Conservation (phyloP, 2,113 vertebrate genomes). For the Grantiella picta region DNA sequence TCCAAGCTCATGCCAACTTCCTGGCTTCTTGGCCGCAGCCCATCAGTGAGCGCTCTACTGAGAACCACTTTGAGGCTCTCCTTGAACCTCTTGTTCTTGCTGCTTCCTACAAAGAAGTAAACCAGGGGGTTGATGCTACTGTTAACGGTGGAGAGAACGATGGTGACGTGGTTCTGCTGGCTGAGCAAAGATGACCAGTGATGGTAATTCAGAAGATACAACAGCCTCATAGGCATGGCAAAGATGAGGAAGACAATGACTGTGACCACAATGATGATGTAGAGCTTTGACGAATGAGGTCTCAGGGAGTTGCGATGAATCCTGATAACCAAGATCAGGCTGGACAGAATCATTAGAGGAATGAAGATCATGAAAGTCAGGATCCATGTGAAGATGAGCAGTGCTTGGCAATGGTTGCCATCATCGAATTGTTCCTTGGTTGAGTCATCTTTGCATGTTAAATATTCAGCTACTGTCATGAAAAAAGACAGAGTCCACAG, state of each 20-base stretch:
- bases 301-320: conserved; percentile 67
- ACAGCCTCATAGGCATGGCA: conserved; percentile 72
- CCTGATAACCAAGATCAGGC: conserved; percentile 70
- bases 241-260: conserved; percentile 74
- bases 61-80: conserved; percentile 75
- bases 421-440: not conserved
- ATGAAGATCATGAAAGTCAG: conserved; percentile 76
- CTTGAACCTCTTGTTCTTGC: conserved; percentile 74
- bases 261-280: conserved; percentile 70
- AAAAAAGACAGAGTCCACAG: conserved; percentile 75
- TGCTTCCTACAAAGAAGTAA: conserved; percentile 79
- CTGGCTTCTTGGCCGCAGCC: conserved; percentile 52
- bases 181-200: conserved; percentile 61
- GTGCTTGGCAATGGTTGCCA: conserved; percentile 53
- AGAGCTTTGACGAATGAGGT: conserved; percentile 73
- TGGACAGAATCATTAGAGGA: conserved; percentile 75
- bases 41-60: conserved; percentile 73
- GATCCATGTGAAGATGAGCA: conserved; percentile 69
- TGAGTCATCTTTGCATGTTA: conserved; percentile 62
- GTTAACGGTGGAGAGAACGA: conserved; percentile 73
- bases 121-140: conserved; percentile 78
- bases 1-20: conserved; percentile 29
- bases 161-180: conserved; percentile 53
- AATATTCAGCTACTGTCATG: conserved; percentile 69
- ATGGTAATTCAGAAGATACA: conserved; percentile 72